Evolutionary conservation across 2,888 invertebrate genomes (phyloP), one percentile per base, ranked within the genome.

Genomic region (Tuta absoluta): DNA sequence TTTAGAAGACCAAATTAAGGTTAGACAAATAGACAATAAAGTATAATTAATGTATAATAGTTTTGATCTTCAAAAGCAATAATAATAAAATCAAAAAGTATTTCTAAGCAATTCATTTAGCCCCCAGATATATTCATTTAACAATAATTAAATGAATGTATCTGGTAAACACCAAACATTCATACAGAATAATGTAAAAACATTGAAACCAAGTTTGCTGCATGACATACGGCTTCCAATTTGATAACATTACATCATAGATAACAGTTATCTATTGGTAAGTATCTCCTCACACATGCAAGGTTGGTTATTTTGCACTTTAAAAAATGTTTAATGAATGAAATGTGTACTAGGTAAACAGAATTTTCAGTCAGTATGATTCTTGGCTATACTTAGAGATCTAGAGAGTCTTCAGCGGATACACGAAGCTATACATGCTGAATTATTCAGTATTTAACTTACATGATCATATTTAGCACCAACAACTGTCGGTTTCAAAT

Each of bases 401-500:
- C 33, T 41, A 41, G 14, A 41, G 41, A 14, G 14, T 11, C 21
- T 8, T 51, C 1, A 17, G 11, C 51, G 21, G 23, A 5, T 19
- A 12, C 11, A 12, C 12, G 10, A 19, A 51, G 51, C 24, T 33
- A 41, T 49, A 48, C 48, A 51, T 23, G 51, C 51, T 14, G 28
- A 28, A 28, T 56, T 56, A 56, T 56, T 51, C 19, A 21, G 24
- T n/a, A n/a, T n/a, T n/a, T 24, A 24, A 49, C 71, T 72, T 76
- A 91, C 91, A 81, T 89, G 86, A 63, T 89, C 89, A 69, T 86
- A 73, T 83, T 82, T 85, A 45, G 80, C 66, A 56, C 79, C 69
- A 60, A 80, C 69, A 56, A 82, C 72, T 69, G 86, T 75, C 58
- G 85, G 77, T 79, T 89, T 91, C 60, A 87, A 69, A 75, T 85